Evolutionary conservation across 2,888 invertebrate species (phyloP), one percentile per base, ranked within the genome.

Genomic region (Crocallis elinguaria): DNA sequence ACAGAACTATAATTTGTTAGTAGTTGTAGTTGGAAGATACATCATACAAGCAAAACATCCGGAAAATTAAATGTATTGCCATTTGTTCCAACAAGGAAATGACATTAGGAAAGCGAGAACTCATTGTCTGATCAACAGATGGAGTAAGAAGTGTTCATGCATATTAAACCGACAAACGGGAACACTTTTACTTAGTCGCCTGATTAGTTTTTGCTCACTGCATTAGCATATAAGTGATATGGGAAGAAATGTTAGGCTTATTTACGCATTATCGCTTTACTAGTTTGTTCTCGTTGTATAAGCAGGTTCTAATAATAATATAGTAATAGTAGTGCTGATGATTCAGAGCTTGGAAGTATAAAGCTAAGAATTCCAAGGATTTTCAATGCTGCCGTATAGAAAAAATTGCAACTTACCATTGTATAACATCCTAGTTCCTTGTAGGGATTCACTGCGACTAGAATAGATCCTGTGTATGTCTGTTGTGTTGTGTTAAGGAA

Each of bases 401-500:
- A 17, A 23, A 4, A 41, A 33, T 29, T 21, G 21, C 5, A 35
- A 94, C 95, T 96, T 90, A 97, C 98, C 93, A 95, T 94, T 67
- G 95, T 95, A 87, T 97, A 98, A 82, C 96, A 96, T 88, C 96
- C 95, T 74, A 98, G 93, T 79, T 96, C 95, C 92, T 98, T 98
- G 92, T 98, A 98, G 2, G 98, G 98, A 92, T 98, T 98, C 69
- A 98, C 97, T 71, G 98, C 97, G 71, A 98, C 96, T 78, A 98
- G 92, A 87, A 98, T 98, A 56, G 97, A 96, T 69, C 98, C 98
- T 50, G 97, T 97, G 89, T 97, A 98, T 54, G 98, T 98, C 98
- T 98, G 92, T n/a, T 79, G 64, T 54, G 54, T 64, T 67, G 64
- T 69, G 79, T 92, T 93, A 92, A 93, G 94, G 92, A 93, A 93